phyloP scores from a whole-genome alignment of 2,888 invertebrate species.

The Monochamus alternatus region DNA sequence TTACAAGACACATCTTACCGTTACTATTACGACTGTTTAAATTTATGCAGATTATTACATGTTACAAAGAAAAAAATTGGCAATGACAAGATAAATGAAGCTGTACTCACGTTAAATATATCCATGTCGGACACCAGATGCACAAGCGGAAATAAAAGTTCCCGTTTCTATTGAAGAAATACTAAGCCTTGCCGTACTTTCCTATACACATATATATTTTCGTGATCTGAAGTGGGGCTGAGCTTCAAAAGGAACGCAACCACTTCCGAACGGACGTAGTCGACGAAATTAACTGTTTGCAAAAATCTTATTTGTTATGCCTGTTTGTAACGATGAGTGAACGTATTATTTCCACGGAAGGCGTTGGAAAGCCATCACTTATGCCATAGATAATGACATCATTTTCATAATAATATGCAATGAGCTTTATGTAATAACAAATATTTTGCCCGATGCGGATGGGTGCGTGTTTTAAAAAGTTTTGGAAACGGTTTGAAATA shows the following conservation, averaged over 20 bases:
- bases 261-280: conserved; percentile 24
- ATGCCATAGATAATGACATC: neutral
- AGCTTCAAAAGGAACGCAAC: conserved; percentile 24
- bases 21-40: too few species aligned
- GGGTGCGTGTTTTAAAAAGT: neutral
- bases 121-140: conserved; percentile 6
- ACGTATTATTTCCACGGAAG: neutral
- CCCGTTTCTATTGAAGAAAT: conserved; percentile 29
- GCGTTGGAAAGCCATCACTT: conserved; percentile 23
- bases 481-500: neutral
- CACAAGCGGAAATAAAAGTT: conserved; percentile 13
- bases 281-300: conserved; percentile 10
- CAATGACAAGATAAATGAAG: too few species aligned
- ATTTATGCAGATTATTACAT: too few species aligned
- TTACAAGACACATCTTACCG: too few species aligned
- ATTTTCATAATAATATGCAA: neutral
- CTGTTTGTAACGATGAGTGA: conserved; percentile 1
- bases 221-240: conserved; percentile 24
- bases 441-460: neutral
- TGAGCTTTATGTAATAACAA: neutral
- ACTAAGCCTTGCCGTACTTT: conserved; percentile 27
- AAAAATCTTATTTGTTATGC: conserved; percentile 23
- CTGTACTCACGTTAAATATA: conserved; percentile 19
- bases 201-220: conserved; percentile 34
- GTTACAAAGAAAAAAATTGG: too few species aligned